phyloP scores from a whole-genome alignment of 2,888 invertebrate genomes.

The Dolichopus griseipennis region DNA sequence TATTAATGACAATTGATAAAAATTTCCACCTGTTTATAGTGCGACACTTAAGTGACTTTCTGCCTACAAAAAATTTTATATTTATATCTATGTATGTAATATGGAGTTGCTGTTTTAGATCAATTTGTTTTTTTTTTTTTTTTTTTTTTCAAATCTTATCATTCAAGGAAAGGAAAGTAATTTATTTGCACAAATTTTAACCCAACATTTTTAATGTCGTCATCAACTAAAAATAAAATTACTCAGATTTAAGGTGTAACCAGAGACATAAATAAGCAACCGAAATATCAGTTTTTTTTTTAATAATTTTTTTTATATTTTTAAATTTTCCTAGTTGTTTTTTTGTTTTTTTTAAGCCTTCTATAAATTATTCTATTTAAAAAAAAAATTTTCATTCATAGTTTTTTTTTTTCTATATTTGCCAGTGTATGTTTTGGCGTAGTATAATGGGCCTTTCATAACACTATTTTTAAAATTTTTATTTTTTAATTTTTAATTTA shows the following conservation, averaged over 20 bases:
- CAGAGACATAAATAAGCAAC: neutral
- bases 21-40: neutral
- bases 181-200: neutral
- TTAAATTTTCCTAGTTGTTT: neutral
- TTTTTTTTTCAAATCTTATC: neutral
- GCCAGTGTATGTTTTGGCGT: neutral
- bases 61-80: neutral
- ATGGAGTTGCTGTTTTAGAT: neutral
- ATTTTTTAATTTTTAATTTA: no score
- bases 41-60: neutral
- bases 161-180: neutral
- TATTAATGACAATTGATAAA: no score
- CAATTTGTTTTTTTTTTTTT: neutral
- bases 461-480: no score
- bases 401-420: neutral
- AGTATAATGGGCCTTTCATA: neutral
- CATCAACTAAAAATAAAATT: constrained; percentile 4
- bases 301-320: neutral
- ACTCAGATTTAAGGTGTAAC: constrained; percentile 1
- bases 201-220: neutral
- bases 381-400: neutral
- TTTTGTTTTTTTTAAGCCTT: neutral
- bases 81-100: no score
- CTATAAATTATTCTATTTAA: neutral
- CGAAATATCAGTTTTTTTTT: neutral